phyloP scores from a whole-genome alignment of 2,797 vertebrate genomes.

The Tauraco hartlaubi region DNA sequence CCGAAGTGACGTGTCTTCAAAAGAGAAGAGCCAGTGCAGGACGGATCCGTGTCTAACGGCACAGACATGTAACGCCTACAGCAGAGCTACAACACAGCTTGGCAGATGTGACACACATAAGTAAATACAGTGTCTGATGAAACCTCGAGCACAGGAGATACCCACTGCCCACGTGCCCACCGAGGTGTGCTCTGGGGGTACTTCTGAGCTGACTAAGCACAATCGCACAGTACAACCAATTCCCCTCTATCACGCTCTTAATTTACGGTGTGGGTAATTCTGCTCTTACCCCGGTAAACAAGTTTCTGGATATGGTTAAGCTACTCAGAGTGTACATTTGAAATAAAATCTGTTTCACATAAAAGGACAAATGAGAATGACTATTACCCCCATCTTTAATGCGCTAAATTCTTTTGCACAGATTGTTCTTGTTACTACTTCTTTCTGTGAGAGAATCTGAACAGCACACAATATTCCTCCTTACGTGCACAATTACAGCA shows the following conservation, averaged over 20 bases:
- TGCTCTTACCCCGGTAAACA: conserved; percentile 26
- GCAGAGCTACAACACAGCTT: neutral
- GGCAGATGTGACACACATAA: neutral
- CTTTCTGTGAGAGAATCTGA: conserved; percentile 66
- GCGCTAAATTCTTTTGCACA: conserved; percentile 78
- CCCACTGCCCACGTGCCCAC: neutral
- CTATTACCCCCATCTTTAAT: conserved; percentile 76
- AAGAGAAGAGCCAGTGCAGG: neutral
- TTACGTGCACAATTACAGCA: conserved; percentile 41
- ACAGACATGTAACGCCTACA: neutral
- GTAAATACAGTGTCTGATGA: neutral
- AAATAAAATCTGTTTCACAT: conserved; percentile 84
- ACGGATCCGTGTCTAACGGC: neutral
- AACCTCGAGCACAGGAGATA: neutral
- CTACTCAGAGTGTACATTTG: conserved; percentile 70
- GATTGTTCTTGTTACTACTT: conserved; percentile 80
- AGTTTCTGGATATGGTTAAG: conserved; percentile 76
- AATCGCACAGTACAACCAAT: neutral
- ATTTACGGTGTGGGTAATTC: neutral
- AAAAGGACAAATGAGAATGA: conserved; percentile 82
- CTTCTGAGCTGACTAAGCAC: conserved; percentile 10
- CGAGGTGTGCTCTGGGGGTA: rapidly evolving
- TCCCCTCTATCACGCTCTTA: conserved; percentile 47
- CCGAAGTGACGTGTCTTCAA: neutral
- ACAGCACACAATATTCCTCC: conserved; percentile 51